These are phyloP conservation scores for Crotalus adamanteus DNA, from an alignment of 2,797 vertebrate species.

Conservation along the genomic window DNA sequence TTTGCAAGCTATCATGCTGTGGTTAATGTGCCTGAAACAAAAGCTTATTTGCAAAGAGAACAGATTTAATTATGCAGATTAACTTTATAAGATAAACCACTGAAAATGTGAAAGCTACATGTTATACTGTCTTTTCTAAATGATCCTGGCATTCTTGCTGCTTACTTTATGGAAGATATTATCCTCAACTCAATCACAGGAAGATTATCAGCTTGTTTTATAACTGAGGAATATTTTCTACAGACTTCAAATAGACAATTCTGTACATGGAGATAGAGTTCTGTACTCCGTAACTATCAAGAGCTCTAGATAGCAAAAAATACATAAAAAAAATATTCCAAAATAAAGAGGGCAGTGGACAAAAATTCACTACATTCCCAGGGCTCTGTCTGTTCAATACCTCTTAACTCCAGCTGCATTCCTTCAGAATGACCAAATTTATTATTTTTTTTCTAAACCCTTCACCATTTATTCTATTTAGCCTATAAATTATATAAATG, in stretches of 20 bases:
- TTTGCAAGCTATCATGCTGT: slow-evolving; percentile 15
- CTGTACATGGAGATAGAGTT: not conserved
- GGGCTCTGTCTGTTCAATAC: not conserved
- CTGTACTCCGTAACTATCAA: not conserved
- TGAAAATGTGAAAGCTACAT: slow-evolving; percentile 9
- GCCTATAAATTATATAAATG: not conserved
- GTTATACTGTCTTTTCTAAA: not conserved
- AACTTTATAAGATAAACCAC: not conserved
- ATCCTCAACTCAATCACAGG: not conserved
- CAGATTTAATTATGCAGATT: slow-evolving; percentile 37
- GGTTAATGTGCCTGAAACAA: slow-evolving; percentile 37
- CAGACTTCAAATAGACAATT: not conserved
- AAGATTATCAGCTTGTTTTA: not conserved
- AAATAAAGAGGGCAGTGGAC: not conserved
- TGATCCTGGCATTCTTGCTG: not conserved
- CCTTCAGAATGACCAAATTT: not conserved
- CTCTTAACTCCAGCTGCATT: not conserved
- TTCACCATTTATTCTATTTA: not conserved
- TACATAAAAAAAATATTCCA: not conserved
- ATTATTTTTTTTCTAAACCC: not conserved
- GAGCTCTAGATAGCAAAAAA: not conserved
- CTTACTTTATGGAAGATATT: not conserved
- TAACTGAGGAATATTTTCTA: not conserved
- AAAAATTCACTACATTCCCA: not conserved
- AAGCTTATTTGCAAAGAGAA: slow-evolving; percentile 43